phyloP scores from a whole-genome alignment of 2,797 vertebrate species.

The Balearica regulorum region DNA sequence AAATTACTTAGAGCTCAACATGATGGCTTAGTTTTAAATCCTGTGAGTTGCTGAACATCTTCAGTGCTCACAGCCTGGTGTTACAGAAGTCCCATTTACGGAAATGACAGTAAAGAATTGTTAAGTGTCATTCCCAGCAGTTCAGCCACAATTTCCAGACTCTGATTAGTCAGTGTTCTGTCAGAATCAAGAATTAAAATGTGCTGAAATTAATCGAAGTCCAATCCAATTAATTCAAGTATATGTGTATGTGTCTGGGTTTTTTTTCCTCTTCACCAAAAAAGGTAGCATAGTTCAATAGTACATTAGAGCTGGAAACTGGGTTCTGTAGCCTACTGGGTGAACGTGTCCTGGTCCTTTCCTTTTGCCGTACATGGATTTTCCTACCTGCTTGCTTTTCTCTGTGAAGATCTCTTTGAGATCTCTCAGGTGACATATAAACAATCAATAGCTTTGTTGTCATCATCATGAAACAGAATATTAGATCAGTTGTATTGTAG shows the following conservation, averaged over 20 bases:
- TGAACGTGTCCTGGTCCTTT: not conserved
- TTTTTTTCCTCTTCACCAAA: not conserved
- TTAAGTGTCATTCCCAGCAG: not conserved
- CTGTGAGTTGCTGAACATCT: not conserved
- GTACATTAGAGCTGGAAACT: not conserved
- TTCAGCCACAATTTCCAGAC: not conserved
- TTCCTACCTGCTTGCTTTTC: not conserved
- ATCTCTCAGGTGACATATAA: not conserved
- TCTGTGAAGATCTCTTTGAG: not conserved
- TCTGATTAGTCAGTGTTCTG: not conserved
- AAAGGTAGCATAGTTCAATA: not conserved
- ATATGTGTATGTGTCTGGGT: not conserved
- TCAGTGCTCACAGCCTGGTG: not conserved
- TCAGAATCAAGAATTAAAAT: not conserved
- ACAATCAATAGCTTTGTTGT: not conserved
- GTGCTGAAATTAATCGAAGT: not conserved
- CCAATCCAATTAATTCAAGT: not conserved
- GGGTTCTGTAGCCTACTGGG: not conserved
- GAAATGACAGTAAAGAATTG: not conserved
- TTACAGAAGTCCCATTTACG: not conserved
- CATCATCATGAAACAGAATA: not conserved
- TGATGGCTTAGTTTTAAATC: not conserved
- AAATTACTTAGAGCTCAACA: not conserved
- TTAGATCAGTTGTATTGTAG: not conserved
- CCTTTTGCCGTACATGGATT: not conserved